These are phyloP conservation scores for Planococcus citri DNA, from an alignment of 1,140 invertebrate species.

Conservation along the genomic window DNA sequence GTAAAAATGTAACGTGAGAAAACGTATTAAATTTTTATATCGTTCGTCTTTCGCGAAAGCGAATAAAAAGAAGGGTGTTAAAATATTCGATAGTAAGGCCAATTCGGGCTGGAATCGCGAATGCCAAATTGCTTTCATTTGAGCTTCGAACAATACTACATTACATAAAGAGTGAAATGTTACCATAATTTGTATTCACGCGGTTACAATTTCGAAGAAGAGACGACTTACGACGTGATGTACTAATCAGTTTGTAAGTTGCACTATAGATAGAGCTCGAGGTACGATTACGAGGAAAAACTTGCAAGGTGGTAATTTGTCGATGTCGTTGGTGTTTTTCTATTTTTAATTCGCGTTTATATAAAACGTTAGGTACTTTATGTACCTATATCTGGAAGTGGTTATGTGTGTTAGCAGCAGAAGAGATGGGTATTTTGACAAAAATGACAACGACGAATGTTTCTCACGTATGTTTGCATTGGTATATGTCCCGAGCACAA, in stretches of 20 bases:
- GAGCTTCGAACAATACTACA: not conserved
- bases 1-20: not conserved
- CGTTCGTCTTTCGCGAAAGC: not conserved
- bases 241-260: not conserved
- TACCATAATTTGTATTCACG: not conserved
- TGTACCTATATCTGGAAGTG: too few species aligned
- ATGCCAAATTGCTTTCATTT: not conserved
- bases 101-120: not conserved
- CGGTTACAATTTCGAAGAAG: too few species aligned
- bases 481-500: not conserved
- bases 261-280: not conserved
- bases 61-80: not conserved
- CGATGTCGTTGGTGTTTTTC: not conserved
- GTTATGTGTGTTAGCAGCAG: too few species aligned
- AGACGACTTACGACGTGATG: not conserved
- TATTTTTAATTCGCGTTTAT: too few species aligned
- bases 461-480: conserved; percentile 1
- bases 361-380: too few species aligned
- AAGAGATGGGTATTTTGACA: not conserved
- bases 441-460: not conserved
- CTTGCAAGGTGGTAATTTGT: not conserved
- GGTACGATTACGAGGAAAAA: not conserved
- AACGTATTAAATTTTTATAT: too few species aligned
- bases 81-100: not conserved
- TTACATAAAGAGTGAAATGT: not conserved